Conservation (phyloP, 2,797 vertebrate species). For the Arrhamphus sclerolepis region DNA sequence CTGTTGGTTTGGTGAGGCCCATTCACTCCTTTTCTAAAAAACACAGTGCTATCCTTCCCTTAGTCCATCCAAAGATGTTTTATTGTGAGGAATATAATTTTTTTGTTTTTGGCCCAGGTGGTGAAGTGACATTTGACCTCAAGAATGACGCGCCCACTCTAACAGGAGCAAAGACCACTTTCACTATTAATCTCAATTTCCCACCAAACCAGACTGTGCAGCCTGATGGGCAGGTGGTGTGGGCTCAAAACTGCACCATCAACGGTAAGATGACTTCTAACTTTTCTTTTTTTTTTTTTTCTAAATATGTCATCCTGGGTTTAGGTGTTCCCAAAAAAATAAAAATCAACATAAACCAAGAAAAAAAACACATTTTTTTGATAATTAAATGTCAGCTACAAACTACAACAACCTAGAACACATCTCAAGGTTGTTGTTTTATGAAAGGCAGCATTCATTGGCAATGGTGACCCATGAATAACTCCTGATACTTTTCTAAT, state of each 20-base stretch:
- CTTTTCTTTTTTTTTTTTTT: background rate
- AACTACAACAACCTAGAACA: too few species aligned
- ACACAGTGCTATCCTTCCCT: background rate
- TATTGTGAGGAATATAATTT: background rate
- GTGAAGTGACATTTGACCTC: conserved; percentile 86
- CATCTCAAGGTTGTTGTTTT: too few species aligned
- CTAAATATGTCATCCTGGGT: too few species aligned
- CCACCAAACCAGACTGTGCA: conserved; percentile 85
- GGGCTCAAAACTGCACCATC: conserved; percentile 84
- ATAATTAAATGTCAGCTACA: too few species aligned
- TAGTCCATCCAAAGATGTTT: background rate
- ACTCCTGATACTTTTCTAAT: too few species aligned
- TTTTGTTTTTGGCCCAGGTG: conserved; percentile 78
- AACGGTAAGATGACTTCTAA: conserved; percentile 50
- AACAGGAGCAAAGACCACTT: conserved; percentile 86
- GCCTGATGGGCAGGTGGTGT: conserved; percentile 87
- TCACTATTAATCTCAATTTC: conserved; percentile 86
- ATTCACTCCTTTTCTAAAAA: background rate
- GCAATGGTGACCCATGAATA: too few species aligned
- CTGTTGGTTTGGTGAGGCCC: conserved; percentile 87
- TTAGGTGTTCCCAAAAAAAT: too few species aligned
- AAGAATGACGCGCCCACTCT: conserved; percentile 90
- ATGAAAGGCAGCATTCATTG: too few species aligned
- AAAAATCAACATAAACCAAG: too few species aligned
- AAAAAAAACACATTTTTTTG: too few species aligned